Percentiles rank a stretch among this genome's conserved stretches.
Evolutionary conservation across 2,888 invertebrate species (phyloP).

Genomic region (Odontomyia ornata): DNA sequence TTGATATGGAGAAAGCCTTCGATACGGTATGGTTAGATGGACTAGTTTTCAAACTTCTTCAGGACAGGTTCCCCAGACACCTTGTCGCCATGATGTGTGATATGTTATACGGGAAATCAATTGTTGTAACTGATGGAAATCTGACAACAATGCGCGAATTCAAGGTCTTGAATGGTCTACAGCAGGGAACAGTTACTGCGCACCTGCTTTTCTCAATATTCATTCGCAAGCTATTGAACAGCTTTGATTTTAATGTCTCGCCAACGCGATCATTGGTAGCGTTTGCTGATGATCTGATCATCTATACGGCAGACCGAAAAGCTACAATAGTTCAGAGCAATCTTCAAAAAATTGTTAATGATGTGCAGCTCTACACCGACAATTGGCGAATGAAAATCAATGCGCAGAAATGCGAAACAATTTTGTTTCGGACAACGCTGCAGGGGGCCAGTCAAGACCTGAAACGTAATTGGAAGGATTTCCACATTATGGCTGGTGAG

Average conservation of each 20-base stretch:
- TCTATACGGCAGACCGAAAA: too few relatives aligned
- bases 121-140: background rate
- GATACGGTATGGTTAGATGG: slow-evolving; percentile 51
- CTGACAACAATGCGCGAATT: too few relatives aligned
- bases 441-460: background rate
- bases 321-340: too few relatives aligned
- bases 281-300: too few relatives aligned
- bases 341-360: too few relatives aligned
- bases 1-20: slow-evolving; percentile 45
- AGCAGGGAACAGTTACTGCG: background rate
- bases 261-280: too few relatives aligned
- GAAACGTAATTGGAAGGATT: background rate
- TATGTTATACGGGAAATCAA: background rate
- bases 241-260: too few relatives aligned
- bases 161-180: too few relatives aligned
- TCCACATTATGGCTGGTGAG: background rate
- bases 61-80: slow-evolving; percentile 49
- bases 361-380: too few relatives aligned
- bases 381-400: too few relatives aligned
- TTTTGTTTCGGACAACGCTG: background rate
- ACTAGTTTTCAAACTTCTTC: slow-evolving; percentile 50
- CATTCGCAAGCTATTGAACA: background rate
- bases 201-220: background rate
- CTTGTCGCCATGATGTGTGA: slow-evolving; percentile 50
- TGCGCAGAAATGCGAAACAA: background rate